phyloP scores from a whole-genome alignment of 2,797 vertebrate genomes.

The Podarcis lilfordi region DNA sequence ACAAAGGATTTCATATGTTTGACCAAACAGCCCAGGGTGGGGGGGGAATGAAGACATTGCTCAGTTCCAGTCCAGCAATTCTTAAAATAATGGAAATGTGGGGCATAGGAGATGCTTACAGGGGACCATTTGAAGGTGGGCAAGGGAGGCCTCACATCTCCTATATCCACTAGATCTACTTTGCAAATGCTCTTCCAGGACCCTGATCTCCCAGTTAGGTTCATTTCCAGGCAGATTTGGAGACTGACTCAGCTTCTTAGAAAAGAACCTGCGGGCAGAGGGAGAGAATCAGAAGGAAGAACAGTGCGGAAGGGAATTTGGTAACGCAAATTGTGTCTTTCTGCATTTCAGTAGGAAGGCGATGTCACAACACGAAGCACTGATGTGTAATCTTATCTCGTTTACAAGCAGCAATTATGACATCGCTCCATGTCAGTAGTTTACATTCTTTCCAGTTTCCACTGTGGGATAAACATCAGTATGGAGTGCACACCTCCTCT shows the following conservation, averaged over 20 bases:
- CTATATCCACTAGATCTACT: neutral
- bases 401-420: neutral
- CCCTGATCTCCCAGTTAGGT: neutral
- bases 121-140: neutral
- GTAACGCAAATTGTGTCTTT: neutral
- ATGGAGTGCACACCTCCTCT: neutral
- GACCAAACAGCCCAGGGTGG: neutral
- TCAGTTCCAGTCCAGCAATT: neutral
- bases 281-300: neutral
- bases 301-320: neutral
- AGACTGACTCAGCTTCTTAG: neutral
- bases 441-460: neutral
- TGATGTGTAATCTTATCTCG: neutral
- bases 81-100: neutral
- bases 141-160: neutral
- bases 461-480: neutral
- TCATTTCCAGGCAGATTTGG: neutral
- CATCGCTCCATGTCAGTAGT: neutral
- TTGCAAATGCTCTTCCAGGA: neutral
- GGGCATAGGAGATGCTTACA: neutral
- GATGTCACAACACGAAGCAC: neutral
- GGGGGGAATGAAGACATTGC: too few relatives aligned
- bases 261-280: neutral
- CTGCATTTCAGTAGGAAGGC: neutral
- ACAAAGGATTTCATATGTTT: neutral